Evolutionary conservation across 2,888 invertebrate species (phyloP).

Genomic region (Nomada fabriciana): DNA sequence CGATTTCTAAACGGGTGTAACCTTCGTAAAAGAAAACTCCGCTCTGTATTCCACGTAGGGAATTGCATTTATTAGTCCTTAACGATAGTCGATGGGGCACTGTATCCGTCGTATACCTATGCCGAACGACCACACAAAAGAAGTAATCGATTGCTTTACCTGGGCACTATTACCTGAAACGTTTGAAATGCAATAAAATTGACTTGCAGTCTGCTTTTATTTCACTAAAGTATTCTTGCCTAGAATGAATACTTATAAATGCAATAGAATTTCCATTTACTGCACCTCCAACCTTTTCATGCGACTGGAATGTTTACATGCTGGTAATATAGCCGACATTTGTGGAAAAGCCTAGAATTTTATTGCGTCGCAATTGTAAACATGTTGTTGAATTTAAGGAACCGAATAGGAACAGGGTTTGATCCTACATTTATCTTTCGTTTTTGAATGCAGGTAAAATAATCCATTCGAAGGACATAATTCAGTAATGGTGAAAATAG

Average conservation of each 20-base stretch:
- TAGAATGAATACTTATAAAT: neutral
- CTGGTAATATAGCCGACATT: constrained; percentile 1
- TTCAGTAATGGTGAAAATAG: too few relatives aligned
- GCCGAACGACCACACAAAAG: neutral
- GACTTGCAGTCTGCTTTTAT: neutral
- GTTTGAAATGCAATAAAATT: neutral
- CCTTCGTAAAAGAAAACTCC: neutral
- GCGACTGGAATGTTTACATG: neutral
- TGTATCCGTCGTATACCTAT: neutral
- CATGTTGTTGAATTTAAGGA: too few relatives aligned
- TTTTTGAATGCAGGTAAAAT: neutral
- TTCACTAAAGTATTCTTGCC: neutral
- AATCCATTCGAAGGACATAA: too few relatives aligned
- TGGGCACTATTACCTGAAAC: constrained; percentile 7
- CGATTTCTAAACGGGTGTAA: neutral
- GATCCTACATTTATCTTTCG: neutral
- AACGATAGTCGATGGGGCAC: constrained; percentile 14
- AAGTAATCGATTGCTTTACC: constrained; percentile 22
- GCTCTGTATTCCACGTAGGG: neutral
- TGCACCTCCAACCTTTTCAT: neutral
- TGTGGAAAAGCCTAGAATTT: neutral
- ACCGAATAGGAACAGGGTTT: too few relatives aligned
- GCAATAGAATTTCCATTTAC: neutral
- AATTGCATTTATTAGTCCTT: constrained; percentile 9
- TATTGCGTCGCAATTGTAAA: neutral